Evolutionary conservation across 2,888 invertebrate species (phyloP).

Genomic region (Ophioninae sp.): DNA sequence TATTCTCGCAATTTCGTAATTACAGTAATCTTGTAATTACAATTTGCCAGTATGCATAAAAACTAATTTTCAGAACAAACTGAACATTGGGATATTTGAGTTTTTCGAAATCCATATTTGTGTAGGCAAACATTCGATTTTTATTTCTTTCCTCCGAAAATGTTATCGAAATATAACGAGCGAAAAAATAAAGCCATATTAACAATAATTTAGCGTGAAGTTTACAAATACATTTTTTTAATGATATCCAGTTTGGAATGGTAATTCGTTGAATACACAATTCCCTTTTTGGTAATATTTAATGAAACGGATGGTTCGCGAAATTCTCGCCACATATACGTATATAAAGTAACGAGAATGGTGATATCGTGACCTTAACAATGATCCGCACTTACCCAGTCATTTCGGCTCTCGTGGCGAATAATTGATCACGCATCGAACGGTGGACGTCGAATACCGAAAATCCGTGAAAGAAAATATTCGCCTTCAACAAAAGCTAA

Average conservation of each 20-base stretch:
- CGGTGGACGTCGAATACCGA: neutral
- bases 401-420: neutral
- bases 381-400: neutral
- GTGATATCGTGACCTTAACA: slow-evolving; percentile 39
- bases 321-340: neutral
- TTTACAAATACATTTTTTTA: no score
- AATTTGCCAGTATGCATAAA: no score
- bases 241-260: neutral
- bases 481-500: neutral
- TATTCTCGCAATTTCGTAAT: no score
- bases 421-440: slow-evolving; percentile 14
- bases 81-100: no score
- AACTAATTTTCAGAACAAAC: no score
- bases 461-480: neutral
- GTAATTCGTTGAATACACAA: slow-evolving; percentile 5
- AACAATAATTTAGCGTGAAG: no score
- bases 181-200: no score
- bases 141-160: no score
- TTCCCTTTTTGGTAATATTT: slow-evolving; percentile 19
- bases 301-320: neutral
- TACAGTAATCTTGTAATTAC: no score
- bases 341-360: slow-evolving; percentile 1
- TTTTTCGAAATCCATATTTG: no score
- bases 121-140: no score
- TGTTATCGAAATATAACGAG: no score